Conservation (phyloP, 2,113 vertebrate species). For the Sceloporus undulatus region DNA sequence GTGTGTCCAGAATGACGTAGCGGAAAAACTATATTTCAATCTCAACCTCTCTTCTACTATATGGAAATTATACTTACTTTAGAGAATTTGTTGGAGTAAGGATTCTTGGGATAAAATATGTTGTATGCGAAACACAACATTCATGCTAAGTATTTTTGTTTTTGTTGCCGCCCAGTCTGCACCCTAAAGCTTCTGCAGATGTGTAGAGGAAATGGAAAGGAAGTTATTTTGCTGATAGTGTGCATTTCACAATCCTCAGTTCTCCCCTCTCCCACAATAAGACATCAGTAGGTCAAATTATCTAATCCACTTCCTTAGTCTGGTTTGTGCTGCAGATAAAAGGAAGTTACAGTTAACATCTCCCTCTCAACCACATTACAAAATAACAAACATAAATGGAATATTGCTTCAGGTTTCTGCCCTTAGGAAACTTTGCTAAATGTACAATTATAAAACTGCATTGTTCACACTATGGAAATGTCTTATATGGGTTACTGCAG, state of each 20-base stretch:
- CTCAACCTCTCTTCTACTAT: background rate
- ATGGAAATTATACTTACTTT: background rate
- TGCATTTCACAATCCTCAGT: constrained; percentile 13
- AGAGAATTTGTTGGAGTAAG: background rate
- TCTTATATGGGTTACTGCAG: background rate
- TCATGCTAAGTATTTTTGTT: background rate
- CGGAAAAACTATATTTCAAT: background rate
- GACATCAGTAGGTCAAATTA: background rate
- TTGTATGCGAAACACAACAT: background rate
- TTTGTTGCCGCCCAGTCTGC: background rate
- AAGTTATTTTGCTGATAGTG: constrained; percentile 22
- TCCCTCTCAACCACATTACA: constrained; percentile 9
- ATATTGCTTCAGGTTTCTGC: background rate
- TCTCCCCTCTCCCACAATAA: constrained; percentile 15
- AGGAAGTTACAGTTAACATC: background rate
- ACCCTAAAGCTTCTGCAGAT: background rate
- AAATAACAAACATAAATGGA: constrained; percentile 5
- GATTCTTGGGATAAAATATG: background rate
- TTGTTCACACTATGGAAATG: background rate
- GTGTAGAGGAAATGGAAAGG: constrained; percentile 13
- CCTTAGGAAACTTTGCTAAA: background rate
- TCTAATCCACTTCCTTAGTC: constrained; percentile 25
- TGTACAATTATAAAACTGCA: constrained; percentile 1
- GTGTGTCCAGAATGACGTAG: background rate
- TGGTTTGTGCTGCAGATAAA: background rate